Conservation (phyloP, 2,113 vertebrate species). For the Sebastes schlegelii region DNA sequence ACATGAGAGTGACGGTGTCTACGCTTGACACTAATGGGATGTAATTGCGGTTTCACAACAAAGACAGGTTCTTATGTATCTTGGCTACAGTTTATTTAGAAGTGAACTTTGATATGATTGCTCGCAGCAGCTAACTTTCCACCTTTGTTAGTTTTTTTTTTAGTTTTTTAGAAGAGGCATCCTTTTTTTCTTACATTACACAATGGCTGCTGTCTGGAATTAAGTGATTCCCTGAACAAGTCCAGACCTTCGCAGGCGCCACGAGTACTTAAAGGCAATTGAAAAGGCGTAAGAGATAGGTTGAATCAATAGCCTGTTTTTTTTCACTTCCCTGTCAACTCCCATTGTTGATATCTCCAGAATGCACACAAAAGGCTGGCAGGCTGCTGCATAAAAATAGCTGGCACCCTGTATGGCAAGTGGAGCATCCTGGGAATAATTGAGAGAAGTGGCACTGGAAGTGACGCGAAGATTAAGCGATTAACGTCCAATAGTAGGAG, state of each 20-base stretch:
- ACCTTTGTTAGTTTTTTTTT: conserved; percentile 49
- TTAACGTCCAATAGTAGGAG: conserved; percentile 62
- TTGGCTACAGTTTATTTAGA: conserved; percentile 28
- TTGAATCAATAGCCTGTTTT: conserved; percentile 73
- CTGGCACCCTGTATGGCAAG: conserved; percentile 59
- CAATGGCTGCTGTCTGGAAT: conserved; percentile 67
- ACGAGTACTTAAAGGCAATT: conserved; percentile 69
- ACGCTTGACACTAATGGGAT: conserved; percentile 49
- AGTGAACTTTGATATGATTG: conserved; percentile 44
- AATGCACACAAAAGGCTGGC: conserved; percentile 67
- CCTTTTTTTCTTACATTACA: conserved; percentile 55
- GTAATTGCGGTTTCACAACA: conserved; percentile 57
- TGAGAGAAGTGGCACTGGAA: conserved; percentile 70
- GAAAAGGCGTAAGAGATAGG: conserved; percentile 74
- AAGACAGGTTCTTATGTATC: conserved; percentile 26
- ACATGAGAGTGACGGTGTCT: neutral
- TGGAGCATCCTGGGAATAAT: conserved; percentile 72
- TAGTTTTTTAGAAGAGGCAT: conserved; percentile 44
- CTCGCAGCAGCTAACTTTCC: conserved; percentile 54
- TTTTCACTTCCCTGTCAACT: conserved; percentile 62
- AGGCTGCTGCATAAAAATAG: conserved; percentile 62
- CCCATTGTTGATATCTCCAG: conserved; percentile 71
- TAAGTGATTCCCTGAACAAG: conserved; percentile 64
- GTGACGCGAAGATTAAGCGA: conserved; percentile 76
- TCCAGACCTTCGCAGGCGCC: conserved; percentile 69